Conservation (phyloP, 2,113 vertebrate genomes). For the Pluvianellus socialis region DNA sequence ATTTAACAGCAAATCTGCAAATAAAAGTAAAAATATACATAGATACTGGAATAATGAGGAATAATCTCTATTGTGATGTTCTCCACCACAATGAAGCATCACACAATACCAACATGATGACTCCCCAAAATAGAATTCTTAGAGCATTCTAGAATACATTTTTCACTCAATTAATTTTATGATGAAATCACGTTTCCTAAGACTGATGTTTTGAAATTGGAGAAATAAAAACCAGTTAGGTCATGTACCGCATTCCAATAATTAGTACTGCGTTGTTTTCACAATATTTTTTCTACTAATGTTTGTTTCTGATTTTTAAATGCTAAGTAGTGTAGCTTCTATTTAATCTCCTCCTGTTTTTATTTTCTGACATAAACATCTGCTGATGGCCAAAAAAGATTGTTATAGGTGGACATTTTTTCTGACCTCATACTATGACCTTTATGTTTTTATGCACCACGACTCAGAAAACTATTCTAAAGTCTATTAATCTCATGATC, state of each 20-base stretch:
- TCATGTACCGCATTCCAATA: not conserved
- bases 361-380: not conserved
- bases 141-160: not conserved
- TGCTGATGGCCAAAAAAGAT: not conserved
- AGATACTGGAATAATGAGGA: not conserved
- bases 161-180: not conserved
- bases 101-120: not conserved
- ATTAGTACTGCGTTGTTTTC: not conserved
- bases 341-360: not conserved
- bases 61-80: not conserved
- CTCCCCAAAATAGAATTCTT: not conserved
- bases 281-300: not conserved
- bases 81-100: not conserved
- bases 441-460: not conserved
- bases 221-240: not conserved
- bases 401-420: not conserved
- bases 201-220: not conserved
- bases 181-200: not conserved
- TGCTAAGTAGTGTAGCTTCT: not conserved
- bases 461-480: not conserved
- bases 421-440: not conserved
- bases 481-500: constrained; percentile 16
- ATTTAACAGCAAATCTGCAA: not conserved
- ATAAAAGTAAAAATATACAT: not conserved
- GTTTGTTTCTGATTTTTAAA: not conserved